Conservation (phyloP, 2,888 invertebrate species). For the Hydrotaea cyrtoneurina region DNA sequence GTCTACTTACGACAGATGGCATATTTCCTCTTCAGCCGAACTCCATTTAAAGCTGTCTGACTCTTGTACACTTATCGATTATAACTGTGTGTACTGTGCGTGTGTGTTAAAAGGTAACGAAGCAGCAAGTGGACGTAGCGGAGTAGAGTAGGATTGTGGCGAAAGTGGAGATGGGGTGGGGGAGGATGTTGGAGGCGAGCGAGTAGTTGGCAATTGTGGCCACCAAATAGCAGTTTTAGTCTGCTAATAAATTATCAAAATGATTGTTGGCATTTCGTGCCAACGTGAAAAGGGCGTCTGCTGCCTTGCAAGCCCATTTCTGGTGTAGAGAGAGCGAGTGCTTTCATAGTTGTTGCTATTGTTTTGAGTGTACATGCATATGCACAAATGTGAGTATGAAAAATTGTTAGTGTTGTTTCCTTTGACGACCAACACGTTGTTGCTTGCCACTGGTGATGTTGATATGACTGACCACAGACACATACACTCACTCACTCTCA, state of each 20-base stretch:
- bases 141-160: slow-evolving; percentile 22
- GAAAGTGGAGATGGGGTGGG: background rate
- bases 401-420: slow-evolving; percentile 37
- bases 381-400: background rate
- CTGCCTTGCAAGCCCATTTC: slow-evolving; percentile 11
- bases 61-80: slow-evolving; percentile 35
- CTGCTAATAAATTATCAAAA: slow-evolving; percentile 69
- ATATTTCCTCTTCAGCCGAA: slow-evolving; percentile 44
- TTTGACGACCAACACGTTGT: slow-evolving; percentile 56
- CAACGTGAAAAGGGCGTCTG: slow-evolving; percentile 56
- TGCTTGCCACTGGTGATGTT: slow-evolving; percentile 42
- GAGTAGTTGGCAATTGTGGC: background rate
- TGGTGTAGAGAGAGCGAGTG: background rate
- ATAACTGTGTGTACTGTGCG: background rate
- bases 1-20: slow-evolving; percentile 46
- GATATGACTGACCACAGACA: slow-evolving; percentile 51
- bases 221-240: slow-evolving; percentile 46
- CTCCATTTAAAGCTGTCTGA: slow-evolving; percentile 27
- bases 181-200: background rate
- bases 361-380: background rate
- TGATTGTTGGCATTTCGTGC: slow-evolving; percentile 69
- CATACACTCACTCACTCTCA: slow-evolving; percentile 1
- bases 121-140: background rate
- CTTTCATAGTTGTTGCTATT: slow-evolving; percentile 22
- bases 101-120: background rate